These are phyloP conservation scores for Machimus rusticus DNA, from an alignment of 2,888 invertebrate genomes.

Conservation along the genomic window DNA sequence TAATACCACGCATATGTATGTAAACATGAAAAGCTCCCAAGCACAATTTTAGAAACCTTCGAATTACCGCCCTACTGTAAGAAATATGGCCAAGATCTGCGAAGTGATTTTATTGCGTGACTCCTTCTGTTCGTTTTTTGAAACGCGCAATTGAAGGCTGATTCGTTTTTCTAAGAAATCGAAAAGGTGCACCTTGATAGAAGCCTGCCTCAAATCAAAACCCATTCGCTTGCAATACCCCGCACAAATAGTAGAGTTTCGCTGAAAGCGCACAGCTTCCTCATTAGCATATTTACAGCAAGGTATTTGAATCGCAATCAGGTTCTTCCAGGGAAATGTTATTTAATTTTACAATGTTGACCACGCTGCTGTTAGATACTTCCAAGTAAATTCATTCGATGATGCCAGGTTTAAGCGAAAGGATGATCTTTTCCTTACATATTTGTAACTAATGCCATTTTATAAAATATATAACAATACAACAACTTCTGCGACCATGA, in stretches of 20 bases:
- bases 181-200: not conserved
- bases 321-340: not conserved
- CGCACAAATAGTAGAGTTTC: not conserved
- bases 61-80: not conserved
- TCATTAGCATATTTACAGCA: not conserved
- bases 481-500: not conserved
- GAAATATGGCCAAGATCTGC: not conserved
- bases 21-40: not conserved
- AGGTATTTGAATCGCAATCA: not conserved
- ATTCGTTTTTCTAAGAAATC: not conserved
- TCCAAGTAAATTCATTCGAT: not conserved
- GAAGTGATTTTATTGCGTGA: not conserved
- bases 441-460: not conserved
- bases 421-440: not conserved
- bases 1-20: not conserved
- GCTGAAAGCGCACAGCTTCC: not conserved
- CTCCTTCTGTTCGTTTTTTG: not conserved
- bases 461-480: not conserved
- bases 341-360: not conserved
- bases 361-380: not conserved
- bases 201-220: not conserved
- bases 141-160: not conserved
- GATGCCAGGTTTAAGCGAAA: not conserved
- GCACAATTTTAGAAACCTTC: not conserved
- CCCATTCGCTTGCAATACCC: not conserved